Conservation (phyloP, 2,888 invertebrate species). For the Masnerella sp. region DNA sequence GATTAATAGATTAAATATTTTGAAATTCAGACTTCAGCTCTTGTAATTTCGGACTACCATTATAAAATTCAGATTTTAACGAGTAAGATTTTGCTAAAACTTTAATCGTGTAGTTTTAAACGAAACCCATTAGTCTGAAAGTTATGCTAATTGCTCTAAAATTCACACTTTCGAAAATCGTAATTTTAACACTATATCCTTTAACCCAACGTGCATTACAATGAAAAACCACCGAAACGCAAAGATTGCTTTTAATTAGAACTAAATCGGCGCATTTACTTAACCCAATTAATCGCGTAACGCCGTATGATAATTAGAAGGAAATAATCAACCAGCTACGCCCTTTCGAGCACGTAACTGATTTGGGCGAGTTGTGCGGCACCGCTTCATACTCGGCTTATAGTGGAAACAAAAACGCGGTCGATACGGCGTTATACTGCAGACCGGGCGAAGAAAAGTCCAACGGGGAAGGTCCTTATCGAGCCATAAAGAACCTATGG, state of each 20-base stretch:
- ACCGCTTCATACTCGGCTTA: constrained; percentile 14
- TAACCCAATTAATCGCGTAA: constrained; percentile 26
- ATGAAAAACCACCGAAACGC: no score
- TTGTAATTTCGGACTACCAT: no score
- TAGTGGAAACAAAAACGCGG: constrained; percentile 49
- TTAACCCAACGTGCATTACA: constrained; percentile 1
- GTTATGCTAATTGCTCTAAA: no score
- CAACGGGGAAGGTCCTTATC: constrained; percentile 56
- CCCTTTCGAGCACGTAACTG: constrained; percentile 31
- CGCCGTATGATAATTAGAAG: constrained; percentile 15
- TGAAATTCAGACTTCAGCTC: no score
- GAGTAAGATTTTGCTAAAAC: no score
- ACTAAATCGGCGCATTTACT: constrained; percentile 19
- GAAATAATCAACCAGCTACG: constrained; percentile 16
- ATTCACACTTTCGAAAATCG: neutral
- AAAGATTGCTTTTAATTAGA: constrained; percentile 10
- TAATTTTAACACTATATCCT: no score
- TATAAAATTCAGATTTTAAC: no score
- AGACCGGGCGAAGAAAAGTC: constrained; percentile 39
- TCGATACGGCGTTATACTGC: constrained; percentile 38
- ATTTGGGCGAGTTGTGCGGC: constrained; percentile 18
- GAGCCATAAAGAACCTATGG: constrained; percentile 54
- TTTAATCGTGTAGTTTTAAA: no score
- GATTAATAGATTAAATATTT: no score
- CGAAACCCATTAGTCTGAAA: no score